Base-by-base conservation (phyloP, 2,888 invertebrate genomes). In the Frankliniella fusca region DNA sequence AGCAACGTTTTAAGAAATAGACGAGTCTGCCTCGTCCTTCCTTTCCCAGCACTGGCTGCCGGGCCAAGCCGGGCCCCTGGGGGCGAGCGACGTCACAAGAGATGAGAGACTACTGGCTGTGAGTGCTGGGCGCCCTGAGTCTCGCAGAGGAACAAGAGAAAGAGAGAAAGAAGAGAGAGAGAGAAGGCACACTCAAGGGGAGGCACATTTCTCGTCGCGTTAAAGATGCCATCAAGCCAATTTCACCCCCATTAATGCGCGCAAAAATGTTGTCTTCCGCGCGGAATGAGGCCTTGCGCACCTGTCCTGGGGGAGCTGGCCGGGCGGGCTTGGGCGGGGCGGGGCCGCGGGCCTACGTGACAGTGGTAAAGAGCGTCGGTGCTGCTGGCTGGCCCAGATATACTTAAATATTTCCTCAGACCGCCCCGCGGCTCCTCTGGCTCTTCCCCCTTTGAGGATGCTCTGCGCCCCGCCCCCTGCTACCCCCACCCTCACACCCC, bases 221-320 rank as follows among this genome's bases (percentile, higher is more conserved):
- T 54, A 54, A 70, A 70, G 70, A 23, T 70, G 70, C 70, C 70
- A 70, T 70, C 70, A 70, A 70, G 70, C 70, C 70, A 70, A 70
- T 70, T 70, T 70, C 70, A 23, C 70, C 23, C 70, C 27, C 70
- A 70, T 70, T 70, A 70, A 70, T 70, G 70, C 70, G 70, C 54
- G 20, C 54, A 54, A 54, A 54, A 54, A 54, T 54, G 54, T 54
- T 20, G 54, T 54, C 54, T 18, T 54, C 54, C 50, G 10, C 50
- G 50, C 50, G 50, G 10, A 50, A 15, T 15, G 15, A 54, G 54
- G 15, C 54, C n/a, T n/a, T n/a, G n/a, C 3, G 54, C 54, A 54
- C 54, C 54, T 54, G 54, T 54, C 54, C 54, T 54, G 15, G 12
- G 20, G 54, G 54, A 54, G 54, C 54, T 54, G 20, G 54, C 54